Percentiles rank a stretch among this genome's conserved stretches.
phyloP scores from a whole-genome alignment of 30 jellyfish, hydroid and myxozoan species.

The Chrysaora quinquecirrha region DNA sequence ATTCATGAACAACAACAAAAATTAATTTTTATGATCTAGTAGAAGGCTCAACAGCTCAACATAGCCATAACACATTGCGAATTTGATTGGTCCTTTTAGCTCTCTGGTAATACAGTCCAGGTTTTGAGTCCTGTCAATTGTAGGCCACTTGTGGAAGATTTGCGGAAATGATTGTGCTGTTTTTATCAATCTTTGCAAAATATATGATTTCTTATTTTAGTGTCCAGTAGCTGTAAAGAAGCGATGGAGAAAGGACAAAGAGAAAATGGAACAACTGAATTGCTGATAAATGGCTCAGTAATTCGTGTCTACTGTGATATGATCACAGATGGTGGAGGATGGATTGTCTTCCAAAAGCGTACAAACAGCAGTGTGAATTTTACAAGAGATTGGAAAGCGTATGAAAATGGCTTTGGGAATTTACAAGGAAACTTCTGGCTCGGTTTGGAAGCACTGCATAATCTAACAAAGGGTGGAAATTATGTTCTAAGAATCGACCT shows the following conservation, averaged over 20 bases:
- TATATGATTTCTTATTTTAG: not conserved
- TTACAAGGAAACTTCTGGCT: constrained; percentile 54
- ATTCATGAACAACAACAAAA: too few species aligned
- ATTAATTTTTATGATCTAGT: too few species aligned
- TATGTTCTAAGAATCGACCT: not conserved
- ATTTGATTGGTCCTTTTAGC: too few species aligned
- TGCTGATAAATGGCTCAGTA: not conserved
- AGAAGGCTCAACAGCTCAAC: too few species aligned
- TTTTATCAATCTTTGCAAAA: not conserved
- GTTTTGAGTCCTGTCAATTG: not conserved
- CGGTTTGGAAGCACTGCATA: constrained; percentile 39
- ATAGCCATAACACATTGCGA: too few species aligned
- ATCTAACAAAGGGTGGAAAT: constrained; percentile 39
- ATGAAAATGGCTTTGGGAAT: constrained; percentile 52
- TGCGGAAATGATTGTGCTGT: not conserved
- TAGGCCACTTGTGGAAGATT: too few species aligned
- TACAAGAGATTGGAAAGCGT: constrained; percentile 43
- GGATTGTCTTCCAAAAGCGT: constrained; percentile 59
- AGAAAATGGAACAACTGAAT: not conserved
- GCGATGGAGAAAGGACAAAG: not conserved
- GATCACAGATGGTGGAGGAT: constrained; percentile 64
- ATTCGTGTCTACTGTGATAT: constrained; percentile 35
- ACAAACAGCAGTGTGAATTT: constrained; percentile 30
- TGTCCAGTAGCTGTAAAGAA: not conserved
- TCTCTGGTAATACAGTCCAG: not conserved